Base-by-base conservation (phyloP, 2,113 vertebrate species). In the Urocitellus parryii region DNA sequence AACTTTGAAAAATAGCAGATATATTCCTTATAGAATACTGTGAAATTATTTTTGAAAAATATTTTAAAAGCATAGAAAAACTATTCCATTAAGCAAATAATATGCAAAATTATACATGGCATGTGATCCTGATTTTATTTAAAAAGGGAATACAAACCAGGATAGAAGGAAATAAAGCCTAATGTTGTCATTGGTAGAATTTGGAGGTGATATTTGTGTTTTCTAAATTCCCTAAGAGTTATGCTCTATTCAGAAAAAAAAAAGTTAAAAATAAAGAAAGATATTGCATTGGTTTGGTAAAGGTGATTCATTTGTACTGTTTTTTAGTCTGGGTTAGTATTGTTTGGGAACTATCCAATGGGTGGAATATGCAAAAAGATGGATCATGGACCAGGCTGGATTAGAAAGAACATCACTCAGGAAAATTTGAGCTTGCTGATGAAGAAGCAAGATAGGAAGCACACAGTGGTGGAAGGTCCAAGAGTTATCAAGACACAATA, bases 31-130 rank as follows among this genome's bases (percentile, higher is more conserved):
- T 42, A 39, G 25, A 77, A 58, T 68, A 63, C 5, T 58, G 1
- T 63, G 12, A 84, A 78, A 68, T 65, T 22, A 76, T 39, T 94
- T 92, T 56, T 94, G 70, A 91, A 85, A 51, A 76, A 3, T 70
- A 78, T 83, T 96, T 96, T 87, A 83, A 92, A 82, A 29, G 42
- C 25, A 80, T 16, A 17, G 32, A 72, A 88, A 80, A 73, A 3
- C 92, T 91, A 91, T 80, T 79, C 22, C 53, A 37, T 70, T 61
- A 92, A 73, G 9, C 72, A 94, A 88, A 83, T 58, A 37, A 74
- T 27, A 58, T 25, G 39, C 32, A 94, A 90, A 83, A 45, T 78
- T 91, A 29, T 56, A 12, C n/a, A 16, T 80, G 29, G 20, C 22
- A 77, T 51, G 37, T 88, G 45, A 81, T 45, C 4, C 13, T 12